Percentiles rank a stretch among this genome's conserved stretches.
phyloP scores from a whole-genome alignment of 2,888 invertebrate genomes.

The Drepanosiphum platanoidis region DNA sequence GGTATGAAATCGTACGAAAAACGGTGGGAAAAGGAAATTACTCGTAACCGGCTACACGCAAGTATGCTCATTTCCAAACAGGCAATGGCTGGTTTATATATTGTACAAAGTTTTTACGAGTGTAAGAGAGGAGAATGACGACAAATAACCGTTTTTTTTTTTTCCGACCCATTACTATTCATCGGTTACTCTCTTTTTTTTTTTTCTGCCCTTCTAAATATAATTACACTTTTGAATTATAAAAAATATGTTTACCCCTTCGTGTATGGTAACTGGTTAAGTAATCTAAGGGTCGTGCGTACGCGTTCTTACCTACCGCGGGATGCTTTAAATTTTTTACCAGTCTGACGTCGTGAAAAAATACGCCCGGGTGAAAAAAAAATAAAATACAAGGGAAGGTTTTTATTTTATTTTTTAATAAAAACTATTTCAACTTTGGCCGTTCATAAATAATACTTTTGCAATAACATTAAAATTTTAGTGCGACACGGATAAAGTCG shows the following conservation, averaged over 20 bases:
- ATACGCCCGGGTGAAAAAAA: not conserved
- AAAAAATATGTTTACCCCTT: not conserved
- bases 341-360: not conserved
- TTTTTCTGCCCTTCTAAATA: not conserved
- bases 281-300: not conserved
- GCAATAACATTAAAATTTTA: conserved; percentile 1
- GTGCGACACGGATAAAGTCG: not conserved
- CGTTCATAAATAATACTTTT: not conserved
- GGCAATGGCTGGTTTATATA: not conserved
- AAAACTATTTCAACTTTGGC: not conserved
- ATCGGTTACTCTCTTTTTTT: not conserved
- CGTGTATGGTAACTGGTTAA: not conserved
- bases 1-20: conserved; percentile 3
- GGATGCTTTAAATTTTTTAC: not conserved
- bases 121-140: not conserved
- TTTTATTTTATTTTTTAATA: not conserved
- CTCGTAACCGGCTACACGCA: not conserved
- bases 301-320: not conserved
- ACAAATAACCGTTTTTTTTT: not conserved
- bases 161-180: not conserved
- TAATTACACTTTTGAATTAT: not conserved
- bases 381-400: not conserved
- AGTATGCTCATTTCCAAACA: conserved; percentile 22
- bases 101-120: not conserved
- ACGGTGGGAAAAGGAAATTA: conserved; percentile 15